Evolutionary conservation across 2,797 vertebrate genomes (phyloP), one percentile per base, ranked within the genome.

Genomic region (Gobionotothen gibberifrons): DNA sequence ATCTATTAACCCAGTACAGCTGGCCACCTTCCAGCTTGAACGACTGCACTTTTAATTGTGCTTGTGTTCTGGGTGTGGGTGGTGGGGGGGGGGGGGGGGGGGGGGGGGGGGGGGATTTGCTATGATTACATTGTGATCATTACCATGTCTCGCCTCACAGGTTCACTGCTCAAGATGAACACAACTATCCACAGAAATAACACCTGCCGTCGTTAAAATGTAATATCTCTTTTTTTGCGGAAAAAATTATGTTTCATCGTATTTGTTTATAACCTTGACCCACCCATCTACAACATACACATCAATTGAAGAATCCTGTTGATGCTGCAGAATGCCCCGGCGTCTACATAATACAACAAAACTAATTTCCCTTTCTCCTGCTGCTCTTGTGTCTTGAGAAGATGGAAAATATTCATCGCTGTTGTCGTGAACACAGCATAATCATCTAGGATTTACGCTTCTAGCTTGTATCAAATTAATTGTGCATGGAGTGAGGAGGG

Each of bases 381-480:
- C 81, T 90, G 85, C 86, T 88, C 83, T 88, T 75, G 76, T 86
- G 85, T 85, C 82, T 81, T 66, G 76, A 83, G 78, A 83, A 84
- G 85, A 92, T 90, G 81, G 87, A 91, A 91, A 91, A 92, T 88
- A 88, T 87, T 79, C 86, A 84, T 83, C 67, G 87, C 79, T 72
- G 81, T 87, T 85, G 83, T 90, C 86, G 86, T 83, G 88, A 94
- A 89, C 82, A 84, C 81, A 73, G 79, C 86, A 89, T 93, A 92
- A 94, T 94, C 90, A 93, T 92, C 82, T 48, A 89, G 92, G 91
- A 94, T 94, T 93, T 93, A 93, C 90, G 89, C 86, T 86, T 76
- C 78, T 57, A 69, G 88, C 88, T 92, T 90, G 92, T 89, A 90
- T 92, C 83, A 91, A 93, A 94, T 94, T 93, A 94, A 94, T 92